Base-by-base conservation (phyloP, 2,113 vertebrate genomes). In the Numenius arquata region DNA sequence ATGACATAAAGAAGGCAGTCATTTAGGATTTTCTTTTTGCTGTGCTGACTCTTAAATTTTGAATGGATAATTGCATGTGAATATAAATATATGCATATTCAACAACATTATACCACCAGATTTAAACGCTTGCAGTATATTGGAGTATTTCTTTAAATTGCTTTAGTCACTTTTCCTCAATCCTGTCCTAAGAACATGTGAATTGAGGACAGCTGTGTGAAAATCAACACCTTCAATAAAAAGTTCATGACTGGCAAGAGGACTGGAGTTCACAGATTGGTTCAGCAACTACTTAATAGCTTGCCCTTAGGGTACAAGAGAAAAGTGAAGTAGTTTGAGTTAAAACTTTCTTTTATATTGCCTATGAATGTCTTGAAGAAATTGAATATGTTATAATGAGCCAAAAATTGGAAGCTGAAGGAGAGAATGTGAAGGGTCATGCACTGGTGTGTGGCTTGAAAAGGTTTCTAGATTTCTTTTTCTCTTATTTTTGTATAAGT, bases 201-300 rank as follows among this genome's bases (percentile, higher is more conserved):
- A 85, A 71, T 32, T 47, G 32, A 76, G 38, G 62, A 52, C 34
- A 91, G 41, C 15, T 75, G 34, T 88, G 88, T 88, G 82, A 93
- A 94, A 93, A 95, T 48, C 4, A 1, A 61, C 84, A 93, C 74
- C 18, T 88, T 85, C 66, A 85, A 85, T 78, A 85, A 62, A 34
- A 88, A 36, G 29, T 52, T 87, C 45, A 26, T 8, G 52, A 40
- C 78, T 56, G 15, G n/a, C 27, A 89, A 27, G 38, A 88, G 11
- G 26, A 55, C 10, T 58, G 32, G 32, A 81, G 38, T 88, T 89
- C 65, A 78, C 23, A 59, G 41, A 29, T 8, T 38, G 29, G 21
- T 75, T 96, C 43, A 84, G 47, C 8, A 55, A 7, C 30, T 65
- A 48, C 40, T 88, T 61, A 79, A 52, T 17, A 70, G 41, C 14